These are phyloP conservation scores for Myioborus miniatus DNA, from an alignment of 2,797 vertebrate genomes.

Conservation along the genomic window DNA sequence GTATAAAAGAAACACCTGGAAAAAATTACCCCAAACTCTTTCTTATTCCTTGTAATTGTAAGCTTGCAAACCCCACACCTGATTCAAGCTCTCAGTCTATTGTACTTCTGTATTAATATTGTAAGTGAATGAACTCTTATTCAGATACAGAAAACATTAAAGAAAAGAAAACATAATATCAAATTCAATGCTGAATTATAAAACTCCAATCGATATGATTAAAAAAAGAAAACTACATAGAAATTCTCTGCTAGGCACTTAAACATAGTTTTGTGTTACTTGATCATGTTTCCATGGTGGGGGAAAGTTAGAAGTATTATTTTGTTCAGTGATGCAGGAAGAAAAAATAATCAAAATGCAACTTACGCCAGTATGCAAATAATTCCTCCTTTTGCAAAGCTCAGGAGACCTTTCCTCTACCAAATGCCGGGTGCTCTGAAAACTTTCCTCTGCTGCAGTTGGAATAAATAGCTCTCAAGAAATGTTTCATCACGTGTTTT, in stretches of 20 bases:
- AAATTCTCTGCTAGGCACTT: background rate
- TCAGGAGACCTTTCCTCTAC: slow-evolving; percentile 47
- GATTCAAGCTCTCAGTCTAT: background rate
- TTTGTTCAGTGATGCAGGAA: slow-evolving; percentile 70
- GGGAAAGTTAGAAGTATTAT: background rate
- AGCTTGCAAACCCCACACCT: background rate
- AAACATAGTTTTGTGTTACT: background rate
- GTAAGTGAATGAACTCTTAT: background rate
- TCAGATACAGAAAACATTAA: background rate
- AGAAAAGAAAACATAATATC: background rate
- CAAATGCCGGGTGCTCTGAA: slow-evolving; percentile 70
- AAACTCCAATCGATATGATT: background rate
- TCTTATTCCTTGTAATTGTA: background rate
- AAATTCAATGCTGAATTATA: background rate
- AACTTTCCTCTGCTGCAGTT: slow-evolving; percentile 61
- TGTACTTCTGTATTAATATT: background rate
- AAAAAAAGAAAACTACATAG: background rate
- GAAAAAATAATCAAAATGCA: background rate
- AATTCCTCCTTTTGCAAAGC: slow-evolving; percentile 37
- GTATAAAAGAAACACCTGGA: background rate
- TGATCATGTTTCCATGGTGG: background rate
- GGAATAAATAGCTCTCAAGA: slow-evolving; percentile 80
- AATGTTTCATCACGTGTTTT: slow-evolving; percentile 79
- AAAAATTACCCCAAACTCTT: background rate
- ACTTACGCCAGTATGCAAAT: slow-evolving; percentile 71